phyloP scores from a whole-genome alignment of 2,888 invertebrate species.

The Dioctria rufipes region DNA sequence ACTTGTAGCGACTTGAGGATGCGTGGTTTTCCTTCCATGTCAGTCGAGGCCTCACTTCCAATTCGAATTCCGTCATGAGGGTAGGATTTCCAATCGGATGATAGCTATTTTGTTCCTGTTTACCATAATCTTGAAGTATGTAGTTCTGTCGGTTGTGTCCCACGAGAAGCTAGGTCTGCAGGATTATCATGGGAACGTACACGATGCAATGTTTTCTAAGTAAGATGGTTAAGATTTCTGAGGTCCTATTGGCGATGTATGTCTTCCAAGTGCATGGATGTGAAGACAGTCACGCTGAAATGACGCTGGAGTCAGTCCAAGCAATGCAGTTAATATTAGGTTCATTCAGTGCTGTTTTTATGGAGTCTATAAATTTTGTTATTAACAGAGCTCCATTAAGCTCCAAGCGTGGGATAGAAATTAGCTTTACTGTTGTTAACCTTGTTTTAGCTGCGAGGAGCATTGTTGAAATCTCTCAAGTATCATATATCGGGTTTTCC shows the following conservation, averaged over 20 bases:
- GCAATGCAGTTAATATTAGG: background rate
- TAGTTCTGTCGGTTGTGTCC: background rate
- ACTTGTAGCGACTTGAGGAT: background rate
- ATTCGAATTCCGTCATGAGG: background rate
- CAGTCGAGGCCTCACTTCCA: background rate
- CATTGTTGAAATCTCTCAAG: background rate
- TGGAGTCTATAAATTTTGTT: background rate
- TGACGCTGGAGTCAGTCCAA: constrained; percentile 27
- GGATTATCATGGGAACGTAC: constrained; percentile 14
- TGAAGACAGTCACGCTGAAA: constrained; percentile 9
- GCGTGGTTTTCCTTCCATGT: background rate
- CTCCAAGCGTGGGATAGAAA: background rate
- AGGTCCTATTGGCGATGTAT: constrained; percentile 17
- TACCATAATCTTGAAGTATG: background rate
- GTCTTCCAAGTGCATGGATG: constrained; percentile 22
- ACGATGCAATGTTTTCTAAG: constrained; percentile 5
- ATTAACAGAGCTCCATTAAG: background rate
- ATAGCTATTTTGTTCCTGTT: background rate
- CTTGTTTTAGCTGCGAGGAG: constrained; percentile 19
- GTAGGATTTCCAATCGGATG: background rate
- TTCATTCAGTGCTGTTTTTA: background rate
- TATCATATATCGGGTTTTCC: background rate
- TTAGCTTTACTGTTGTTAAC: constrained; percentile 5
- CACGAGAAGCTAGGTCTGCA: constrained; percentile 28
- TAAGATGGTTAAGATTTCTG: background rate